phyloP scores from a whole-genome alignment of 1,140 invertebrate species.

The Halesus radiatus region DNA sequence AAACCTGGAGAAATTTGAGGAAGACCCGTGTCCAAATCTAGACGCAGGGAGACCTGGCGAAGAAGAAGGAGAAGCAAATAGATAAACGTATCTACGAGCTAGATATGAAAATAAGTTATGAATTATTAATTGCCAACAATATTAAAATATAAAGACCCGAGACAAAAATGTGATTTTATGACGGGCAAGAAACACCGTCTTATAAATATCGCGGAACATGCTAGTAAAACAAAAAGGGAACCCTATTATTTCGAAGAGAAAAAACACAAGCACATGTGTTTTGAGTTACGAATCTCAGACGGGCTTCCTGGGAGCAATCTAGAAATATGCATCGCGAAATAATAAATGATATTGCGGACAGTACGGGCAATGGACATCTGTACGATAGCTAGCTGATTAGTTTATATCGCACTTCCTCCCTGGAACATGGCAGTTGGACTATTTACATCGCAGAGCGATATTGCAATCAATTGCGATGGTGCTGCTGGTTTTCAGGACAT shows the following conservation, averaged over 20 bases:
- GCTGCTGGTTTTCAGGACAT: too few species aligned
- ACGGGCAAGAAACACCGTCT: not conserved
- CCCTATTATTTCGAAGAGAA: constrained; percentile 3
- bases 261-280: constrained; percentile 10
- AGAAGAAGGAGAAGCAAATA: too few species aligned
- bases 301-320: not conserved
- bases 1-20: too few species aligned
- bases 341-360: not conserved
- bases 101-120: too few species aligned
- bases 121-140: too few species aligned
- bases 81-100: too few species aligned
- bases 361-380: not conserved
- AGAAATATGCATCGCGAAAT: constrained; percentile 7
- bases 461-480: too few species aligned
- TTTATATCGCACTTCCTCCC: constrained; percentile 24
- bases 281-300: constrained; percentile 15
- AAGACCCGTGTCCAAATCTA: too few species aligned
- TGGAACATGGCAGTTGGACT: not conserved
- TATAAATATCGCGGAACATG: constrained; percentile 10
- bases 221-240: not conserved
- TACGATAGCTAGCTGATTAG: constrained; percentile 7
- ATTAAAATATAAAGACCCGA: too few species aligned
- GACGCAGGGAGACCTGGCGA: too few species aligned
- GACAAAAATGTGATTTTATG: not conserved
- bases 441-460: too few species aligned